Evolutionary conservation across 2,888 invertebrate species (phyloP).

Genomic region (Poecilobothrus nobilitatus): DNA sequence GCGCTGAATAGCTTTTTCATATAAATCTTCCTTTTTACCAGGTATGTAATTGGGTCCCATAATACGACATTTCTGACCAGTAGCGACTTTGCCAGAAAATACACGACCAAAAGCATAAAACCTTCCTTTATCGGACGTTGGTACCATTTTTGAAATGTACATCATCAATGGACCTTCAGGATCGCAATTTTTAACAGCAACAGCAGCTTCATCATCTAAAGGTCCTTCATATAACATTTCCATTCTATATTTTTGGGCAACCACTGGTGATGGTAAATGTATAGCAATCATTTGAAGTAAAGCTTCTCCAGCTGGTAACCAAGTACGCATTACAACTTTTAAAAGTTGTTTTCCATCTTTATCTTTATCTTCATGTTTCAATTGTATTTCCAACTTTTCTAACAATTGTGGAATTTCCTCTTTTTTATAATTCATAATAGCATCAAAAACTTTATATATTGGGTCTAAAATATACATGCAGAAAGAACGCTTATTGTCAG

Average conservation of each 20-base stretch:
- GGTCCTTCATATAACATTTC: constrained; percentile 99
- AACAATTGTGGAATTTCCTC: constrained; percentile 83
- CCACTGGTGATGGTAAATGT: constrained; percentile 97
- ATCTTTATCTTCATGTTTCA: constrained; percentile 92
- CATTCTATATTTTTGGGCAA: constrained; percentile 98
- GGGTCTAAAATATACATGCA: constrained; percentile 98
- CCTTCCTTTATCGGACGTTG: constrained; percentile 98
- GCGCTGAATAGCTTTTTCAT: constrained; percentile 98
- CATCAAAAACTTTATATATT: constrained; percentile 85
- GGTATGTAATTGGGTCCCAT: constrained; percentile 98
- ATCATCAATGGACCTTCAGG: constrained; percentile 98
- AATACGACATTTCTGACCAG: constrained; percentile 91
- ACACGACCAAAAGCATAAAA: constrained; percentile 99
- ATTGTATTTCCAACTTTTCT: constrained; percentile 81
- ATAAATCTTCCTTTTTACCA: constrained; percentile 98
- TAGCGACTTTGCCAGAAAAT: constrained; percentile 89
- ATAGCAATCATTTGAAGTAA: constrained; percentile 99
- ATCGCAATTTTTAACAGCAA: constrained; percentile 88
- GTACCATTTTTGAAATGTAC: constrained; percentile 99
- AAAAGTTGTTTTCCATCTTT: constrained; percentile 92
- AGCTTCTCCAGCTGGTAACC: constrained; percentile 99
- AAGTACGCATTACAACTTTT: constrained; percentile 97
- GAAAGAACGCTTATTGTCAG: constrained; percentile 93
- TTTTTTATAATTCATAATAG: constrained; percentile 87
- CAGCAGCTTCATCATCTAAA: constrained; percentile 87